Conservation (phyloP, 2,888 invertebrate genomes). For the Hofmannophila pseudospretella region DNA sequence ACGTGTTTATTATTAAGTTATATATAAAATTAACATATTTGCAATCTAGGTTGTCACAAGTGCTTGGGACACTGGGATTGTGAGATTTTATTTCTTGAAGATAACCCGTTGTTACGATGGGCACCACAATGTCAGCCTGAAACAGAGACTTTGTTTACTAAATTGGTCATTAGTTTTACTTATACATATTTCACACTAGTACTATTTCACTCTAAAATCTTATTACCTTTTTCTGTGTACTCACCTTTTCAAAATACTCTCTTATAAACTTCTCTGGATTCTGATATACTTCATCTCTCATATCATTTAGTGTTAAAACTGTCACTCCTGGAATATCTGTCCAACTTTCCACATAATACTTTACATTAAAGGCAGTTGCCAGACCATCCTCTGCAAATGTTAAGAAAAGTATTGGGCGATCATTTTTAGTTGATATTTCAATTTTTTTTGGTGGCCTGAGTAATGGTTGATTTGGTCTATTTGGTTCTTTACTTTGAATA, state of each 20-base stretch:
- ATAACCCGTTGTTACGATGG: conserved; percentile 73
- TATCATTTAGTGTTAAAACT: conserved; percentile 66
- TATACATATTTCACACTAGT: background rate
- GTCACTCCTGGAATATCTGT: conserved; percentile 50
- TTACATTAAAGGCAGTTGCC: conserved; percentile 61
- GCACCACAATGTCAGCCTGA: conserved; percentile 76
- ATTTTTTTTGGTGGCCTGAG: conserved; percentile 24
- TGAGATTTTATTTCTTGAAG: conserved; percentile 61
- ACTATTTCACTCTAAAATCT: background rate
- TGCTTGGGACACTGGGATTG: conserved; percentile 44
- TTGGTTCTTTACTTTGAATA: conserved; percentile 38
- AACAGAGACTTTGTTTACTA: conserved; percentile 19
- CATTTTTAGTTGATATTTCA: conserved; percentile 35
- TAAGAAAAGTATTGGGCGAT: conserved; percentile 60
- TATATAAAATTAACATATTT: conserved; percentile 71
- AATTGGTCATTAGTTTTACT: background rate
- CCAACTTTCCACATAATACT: conserved; percentile 66
- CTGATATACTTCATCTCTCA: conserved; percentile 67
- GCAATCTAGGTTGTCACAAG: conserved; percentile 63
- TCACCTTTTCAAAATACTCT: conserved; percentile 77
- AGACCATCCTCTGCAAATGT: conserved; percentile 76
- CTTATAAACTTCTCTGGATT: conserved; percentile 76
- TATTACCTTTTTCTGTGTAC: background rate
- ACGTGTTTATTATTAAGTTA: conserved; percentile 63
- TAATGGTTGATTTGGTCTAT: conserved; percentile 38